Evolutionary conservation across 1,140 invertebrate species (phyloP).

Genomic region (Myzus persicae): DNA sequence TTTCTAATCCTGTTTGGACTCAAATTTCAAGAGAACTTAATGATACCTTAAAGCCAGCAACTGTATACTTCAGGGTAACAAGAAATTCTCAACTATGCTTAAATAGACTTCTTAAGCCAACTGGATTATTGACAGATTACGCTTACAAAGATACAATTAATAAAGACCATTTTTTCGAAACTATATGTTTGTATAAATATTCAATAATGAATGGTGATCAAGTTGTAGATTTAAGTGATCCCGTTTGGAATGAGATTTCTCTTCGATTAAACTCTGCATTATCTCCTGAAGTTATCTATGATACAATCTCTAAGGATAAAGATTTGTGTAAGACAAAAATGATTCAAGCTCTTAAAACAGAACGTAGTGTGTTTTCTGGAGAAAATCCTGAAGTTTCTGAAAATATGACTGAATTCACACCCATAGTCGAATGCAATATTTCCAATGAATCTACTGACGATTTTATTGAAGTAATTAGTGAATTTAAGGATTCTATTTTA

Average conservation of each 20-base stretch:
- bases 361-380: constrained; percentile 44
- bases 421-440: constrained; percentile 44
- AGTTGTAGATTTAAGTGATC: constrained; percentile 39
- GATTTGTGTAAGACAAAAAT: constrained; percentile 49
- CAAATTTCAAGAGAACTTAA: constrained; percentile 52
- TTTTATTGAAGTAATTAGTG: constrained; percentile 16
- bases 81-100: constrained; percentile 51
- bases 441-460: neutral
- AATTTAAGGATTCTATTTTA: constrained; percentile 40
- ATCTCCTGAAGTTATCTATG: constrained; percentile 32
- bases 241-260: constrained; percentile 53
- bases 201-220: constrained; percentile 47
- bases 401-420: constrained; percentile 39
- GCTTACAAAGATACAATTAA: neutral
- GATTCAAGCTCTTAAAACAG: constrained; percentile 53
- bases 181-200: constrained; percentile 56
- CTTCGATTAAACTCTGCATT: constrained; percentile 38
- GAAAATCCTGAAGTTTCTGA: constrained; percentile 36
- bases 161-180: constrained; percentile 45
- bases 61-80: constrained; percentile 51
- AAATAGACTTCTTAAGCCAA: constrained; percentile 39
- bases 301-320: neutral
- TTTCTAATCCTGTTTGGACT: constrained; percentile 57
- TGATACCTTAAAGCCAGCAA: constrained; percentile 34
- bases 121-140: constrained; percentile 3